Conservation (phyloP, 2,113 vertebrate genomes). For the Chaetura pelagica region DNA sequence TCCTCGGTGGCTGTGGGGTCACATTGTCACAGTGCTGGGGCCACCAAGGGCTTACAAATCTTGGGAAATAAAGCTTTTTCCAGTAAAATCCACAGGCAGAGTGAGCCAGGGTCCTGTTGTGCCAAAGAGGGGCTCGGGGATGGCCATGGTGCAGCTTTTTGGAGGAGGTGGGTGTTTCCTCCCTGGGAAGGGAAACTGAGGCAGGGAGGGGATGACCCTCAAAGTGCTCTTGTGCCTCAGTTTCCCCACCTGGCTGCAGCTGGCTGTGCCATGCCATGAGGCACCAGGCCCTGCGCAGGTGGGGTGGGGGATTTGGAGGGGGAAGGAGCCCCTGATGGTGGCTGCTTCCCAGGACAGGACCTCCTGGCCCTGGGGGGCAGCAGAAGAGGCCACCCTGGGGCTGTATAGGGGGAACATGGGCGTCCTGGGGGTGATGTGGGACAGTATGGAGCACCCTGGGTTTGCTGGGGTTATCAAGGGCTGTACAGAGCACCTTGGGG, state of each 20-base stretch:
- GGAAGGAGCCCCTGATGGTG: too few relatives aligned
- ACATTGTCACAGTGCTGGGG: fast-evolving
- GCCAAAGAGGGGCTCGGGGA: fast-evolving
- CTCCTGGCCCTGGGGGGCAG: too few relatives aligned
- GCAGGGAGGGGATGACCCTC: fast-evolving
- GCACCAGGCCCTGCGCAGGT: too few relatives aligned
- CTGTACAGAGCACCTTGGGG: not conserved
- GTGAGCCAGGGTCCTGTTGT: fast-evolving
- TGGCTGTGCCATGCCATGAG: fast-evolving
- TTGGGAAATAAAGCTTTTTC: not conserved
- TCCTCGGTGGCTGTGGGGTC: not conserved
- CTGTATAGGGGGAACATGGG: not conserved
- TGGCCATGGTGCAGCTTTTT: fast-evolving
- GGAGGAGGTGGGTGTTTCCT: not conserved
- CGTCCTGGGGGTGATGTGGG: not conserved
- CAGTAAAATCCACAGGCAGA: not conserved
- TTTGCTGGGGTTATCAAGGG: not conserved
- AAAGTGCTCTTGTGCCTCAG: not conserved
- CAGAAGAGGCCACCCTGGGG: not conserved
- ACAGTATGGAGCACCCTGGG: not conserved
- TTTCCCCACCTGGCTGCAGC: not conserved
- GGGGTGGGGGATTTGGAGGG: not conserved
- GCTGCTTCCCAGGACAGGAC: too few relatives aligned
- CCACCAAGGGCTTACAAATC: not conserved
- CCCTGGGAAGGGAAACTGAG: not conserved